Evolutionary conservation across 2,888 invertebrate species (phyloP).

Genomic region (Dicycla oo): DNA sequence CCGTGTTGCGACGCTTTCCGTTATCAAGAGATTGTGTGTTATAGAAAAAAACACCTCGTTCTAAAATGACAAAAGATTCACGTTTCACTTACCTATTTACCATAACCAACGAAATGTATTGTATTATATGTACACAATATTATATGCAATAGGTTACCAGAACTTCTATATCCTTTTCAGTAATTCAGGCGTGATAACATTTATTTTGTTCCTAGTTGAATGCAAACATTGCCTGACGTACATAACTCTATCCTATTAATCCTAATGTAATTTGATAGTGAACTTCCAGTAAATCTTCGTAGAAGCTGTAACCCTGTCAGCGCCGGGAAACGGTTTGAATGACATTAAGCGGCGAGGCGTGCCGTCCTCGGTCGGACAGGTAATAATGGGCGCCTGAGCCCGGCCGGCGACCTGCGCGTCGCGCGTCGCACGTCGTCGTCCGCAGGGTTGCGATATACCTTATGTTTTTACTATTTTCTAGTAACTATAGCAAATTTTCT

Average conservation of each 20-base stretch:
- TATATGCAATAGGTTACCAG: background rate
- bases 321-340: conserved; percentile 34
- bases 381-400: conserved; percentile 54
- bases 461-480: background rate
- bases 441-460: too few relatives aligned
- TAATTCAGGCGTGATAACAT: background rate
- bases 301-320: conserved; percentile 45
- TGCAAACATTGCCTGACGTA: background rate
- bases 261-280: conserved; percentile 30
- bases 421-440: background rate
- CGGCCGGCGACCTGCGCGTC: conserved; percentile 25
- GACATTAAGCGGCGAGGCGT: conserved; percentile 44
- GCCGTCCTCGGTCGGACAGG: conserved; percentile 44
- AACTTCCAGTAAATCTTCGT: conserved; percentile 44
- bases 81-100: background rate
- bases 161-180: background rate
- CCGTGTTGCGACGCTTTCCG: conserved; percentile 18
- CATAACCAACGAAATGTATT: background rate
- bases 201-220: background rate
- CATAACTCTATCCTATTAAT: conserved; percentile 25
- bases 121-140: too few relatives aligned
- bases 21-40: background rate
- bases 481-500: background rate
- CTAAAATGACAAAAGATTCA: too few relatives aligned
- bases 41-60: background rate